Evolutionary conservation across 2,113 vertebrate species (phyloP).

Genomic region (Zosterops japonicus): DNA sequence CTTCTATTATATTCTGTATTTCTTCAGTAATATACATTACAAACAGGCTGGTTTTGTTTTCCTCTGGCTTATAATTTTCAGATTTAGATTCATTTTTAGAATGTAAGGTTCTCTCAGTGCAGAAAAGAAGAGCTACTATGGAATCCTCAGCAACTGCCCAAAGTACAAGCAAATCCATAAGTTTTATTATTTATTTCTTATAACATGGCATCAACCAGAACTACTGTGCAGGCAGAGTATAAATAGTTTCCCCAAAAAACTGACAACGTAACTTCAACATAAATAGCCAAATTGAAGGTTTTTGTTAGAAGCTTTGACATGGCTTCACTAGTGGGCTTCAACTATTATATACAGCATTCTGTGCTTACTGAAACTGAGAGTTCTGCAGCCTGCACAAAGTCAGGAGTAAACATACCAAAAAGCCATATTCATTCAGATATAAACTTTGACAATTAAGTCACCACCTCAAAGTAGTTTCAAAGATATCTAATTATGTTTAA

Average conservation of each 20-base stretch:
- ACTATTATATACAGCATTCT: not conserved
- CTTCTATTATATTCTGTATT: not conserved
- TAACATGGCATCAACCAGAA: not conserved
- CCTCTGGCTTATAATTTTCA: not conserved
- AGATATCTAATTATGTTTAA: not conserved
- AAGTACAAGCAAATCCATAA: not conserved
- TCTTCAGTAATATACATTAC: not conserved
- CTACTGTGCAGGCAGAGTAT: not conserved
- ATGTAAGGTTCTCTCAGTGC: not conserved
- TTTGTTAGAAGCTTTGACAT: not conserved
- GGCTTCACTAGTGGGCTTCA: not conserved
- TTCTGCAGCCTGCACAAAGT: not conserved
- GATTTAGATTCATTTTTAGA: not conserved
- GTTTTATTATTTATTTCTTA: not conserved
- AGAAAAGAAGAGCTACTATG: not conserved
- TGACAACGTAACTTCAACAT: not conserved
- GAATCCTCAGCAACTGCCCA: not conserved
- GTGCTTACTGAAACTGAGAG: not conserved
- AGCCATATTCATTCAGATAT: not conserved
- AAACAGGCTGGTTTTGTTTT: not conserved
- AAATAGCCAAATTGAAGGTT: not conserved
- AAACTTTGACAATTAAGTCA: not conserved
- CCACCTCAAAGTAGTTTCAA: not conserved
- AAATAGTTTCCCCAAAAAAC: not conserved
- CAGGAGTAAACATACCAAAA: not conserved